Conservation (phyloP, 37 sponge, comb jelly and placozoan species). For the Bolinopsis microptera region DNA sequence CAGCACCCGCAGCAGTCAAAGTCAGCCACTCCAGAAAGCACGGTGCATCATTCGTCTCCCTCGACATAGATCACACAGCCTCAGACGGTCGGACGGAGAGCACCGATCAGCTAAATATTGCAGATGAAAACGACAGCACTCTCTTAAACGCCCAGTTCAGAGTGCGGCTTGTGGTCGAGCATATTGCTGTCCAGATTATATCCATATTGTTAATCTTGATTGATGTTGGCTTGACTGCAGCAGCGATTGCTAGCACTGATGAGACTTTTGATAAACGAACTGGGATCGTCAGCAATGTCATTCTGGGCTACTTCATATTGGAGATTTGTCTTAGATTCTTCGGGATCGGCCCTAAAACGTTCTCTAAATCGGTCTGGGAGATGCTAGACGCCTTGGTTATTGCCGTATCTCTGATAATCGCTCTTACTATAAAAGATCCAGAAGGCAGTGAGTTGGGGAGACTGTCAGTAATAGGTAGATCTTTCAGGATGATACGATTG, state of each 20-base stretch:
- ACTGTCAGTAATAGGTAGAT: not conserved
- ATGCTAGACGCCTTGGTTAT: constrained; percentile 6
- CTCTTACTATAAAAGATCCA: not conserved
- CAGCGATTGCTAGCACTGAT: not conserved
- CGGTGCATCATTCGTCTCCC: constrained; percentile 55
- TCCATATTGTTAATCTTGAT: constrained; percentile 5
- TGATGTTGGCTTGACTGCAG: constrained; percentile 6
- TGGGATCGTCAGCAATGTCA: constrained; percentile 13
- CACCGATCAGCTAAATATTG: not conserved
- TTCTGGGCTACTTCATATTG: constrained; percentile 58
- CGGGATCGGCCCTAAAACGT: constrained; percentile 11
- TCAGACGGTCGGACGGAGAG: not conserved
- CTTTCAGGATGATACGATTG: constrained; percentile 16
- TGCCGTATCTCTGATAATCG: not conserved
- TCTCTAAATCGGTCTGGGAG: constrained; percentile 15
- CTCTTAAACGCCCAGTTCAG: not conserved
- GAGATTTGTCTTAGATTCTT: constrained; percentile 43
- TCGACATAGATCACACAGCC: constrained; percentile 39
- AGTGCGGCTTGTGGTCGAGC: constrained; percentile 7
- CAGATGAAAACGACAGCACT: not conserved
- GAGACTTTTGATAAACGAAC: not conserved
- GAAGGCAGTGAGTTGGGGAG: not conserved
- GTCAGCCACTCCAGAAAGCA: not conserved
- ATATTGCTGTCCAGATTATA: constrained; percentile 19
- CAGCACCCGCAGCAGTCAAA: not conserved